Evolutionary conservation across 2,113 vertebrate genomes (phyloP), one percentile per base, ranked within the genome.

Genomic region (Lagopus leucura): DNA sequence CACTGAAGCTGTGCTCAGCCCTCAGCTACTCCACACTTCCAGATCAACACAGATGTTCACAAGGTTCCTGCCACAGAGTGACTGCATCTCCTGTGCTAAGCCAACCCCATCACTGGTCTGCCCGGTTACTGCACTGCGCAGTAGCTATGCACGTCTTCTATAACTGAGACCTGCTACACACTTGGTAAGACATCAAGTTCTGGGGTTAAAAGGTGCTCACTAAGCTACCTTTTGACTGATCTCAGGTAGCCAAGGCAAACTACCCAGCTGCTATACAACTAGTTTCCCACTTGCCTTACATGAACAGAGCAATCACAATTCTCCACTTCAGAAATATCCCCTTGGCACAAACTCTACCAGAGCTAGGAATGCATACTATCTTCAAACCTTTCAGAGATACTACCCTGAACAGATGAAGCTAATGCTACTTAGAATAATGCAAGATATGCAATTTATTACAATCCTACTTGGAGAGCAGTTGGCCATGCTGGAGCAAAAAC

Each of bases 291-390:
- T 11, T 43, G 43, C 43, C 24, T 18, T 72, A 52, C 12, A 47
- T 6, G 27, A 74, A 34, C 7, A 72, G 8, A 21, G 42, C 1
- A 1, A 40, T 30, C 21, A 9, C 0, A 0, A 19, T 50, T 18
- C 36, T 64, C 9, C 60, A 42, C 12, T 34, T 40, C 60, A 40
- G 28, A 28, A 74, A 32, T 4, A 57, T 27, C 28, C 45, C 22
- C 28, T 2, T 5, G 38, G 22, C 60, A 57, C 55, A 64, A 32
- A 8, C 12, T 8, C 22, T 45, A 10, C 11, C 47, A 0, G 0
- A 50, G 36, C 32, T 11, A 55, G 22, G 27, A 78, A 61, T 4
- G 21, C 42, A 58, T 0, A 0, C 5, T 47, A 47, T 58, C 58
- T 54, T 73, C 76, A 74, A 47, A 38, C 30, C 69, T 52, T 52